These are phyloP conservation scores for Andrena trimmerana DNA, from an alignment of 2,888 invertebrate genomes.

Conservation along the genomic window DNA sequence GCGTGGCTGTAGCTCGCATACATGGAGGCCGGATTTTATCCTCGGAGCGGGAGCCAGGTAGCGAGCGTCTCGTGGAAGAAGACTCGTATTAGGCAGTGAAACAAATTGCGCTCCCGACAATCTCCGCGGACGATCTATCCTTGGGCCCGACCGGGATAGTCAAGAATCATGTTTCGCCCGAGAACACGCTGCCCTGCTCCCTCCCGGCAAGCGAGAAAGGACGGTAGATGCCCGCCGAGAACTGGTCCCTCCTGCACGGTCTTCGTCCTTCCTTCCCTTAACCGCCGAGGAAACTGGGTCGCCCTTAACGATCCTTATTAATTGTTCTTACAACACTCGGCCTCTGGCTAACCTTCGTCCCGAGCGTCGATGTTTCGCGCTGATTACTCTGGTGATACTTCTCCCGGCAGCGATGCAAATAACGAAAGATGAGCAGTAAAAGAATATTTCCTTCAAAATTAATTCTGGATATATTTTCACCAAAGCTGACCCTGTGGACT, in stretches of 20 bases:
- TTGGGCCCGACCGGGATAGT: conserved; percentile 74
- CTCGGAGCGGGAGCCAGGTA: conserved; percentile 70
- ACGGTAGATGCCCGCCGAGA: conserved; percentile 31
- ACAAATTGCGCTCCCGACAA: conserved; percentile 77
- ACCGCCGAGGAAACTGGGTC: conserved; percentile 64
- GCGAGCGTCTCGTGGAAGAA: conserved; percentile 71
- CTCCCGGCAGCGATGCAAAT: background rate
- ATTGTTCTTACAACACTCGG: conserved; percentile 57
- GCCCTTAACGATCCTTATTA: conserved; percentile 71
- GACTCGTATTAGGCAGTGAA: conserved; percentile 78
- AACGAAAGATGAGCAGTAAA: background rate
- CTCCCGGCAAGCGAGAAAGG: conserved; percentile 32
- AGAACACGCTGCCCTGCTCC: conserved; percentile 47
- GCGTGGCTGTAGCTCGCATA: conserved; percentile 57
- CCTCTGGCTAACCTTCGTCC: conserved; percentile 31
- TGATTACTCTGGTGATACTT: background rate
- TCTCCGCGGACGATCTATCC: conserved; percentile 78
- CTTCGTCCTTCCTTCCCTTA: conserved; percentile 41
- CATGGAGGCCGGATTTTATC: conserved; percentile 60
- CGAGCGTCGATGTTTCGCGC: background rate
- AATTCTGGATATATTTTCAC: background rate
- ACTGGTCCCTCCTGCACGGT: conserved; percentile 40
- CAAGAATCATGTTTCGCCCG: conserved; percentile 78
- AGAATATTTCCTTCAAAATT: no score
- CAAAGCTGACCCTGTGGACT: background rate